These are phyloP conservation scores for Ditylenchus dipsaci DNA, from an alignment of 1,140 invertebrate genomes.

Conservation along the genomic window DNA sequence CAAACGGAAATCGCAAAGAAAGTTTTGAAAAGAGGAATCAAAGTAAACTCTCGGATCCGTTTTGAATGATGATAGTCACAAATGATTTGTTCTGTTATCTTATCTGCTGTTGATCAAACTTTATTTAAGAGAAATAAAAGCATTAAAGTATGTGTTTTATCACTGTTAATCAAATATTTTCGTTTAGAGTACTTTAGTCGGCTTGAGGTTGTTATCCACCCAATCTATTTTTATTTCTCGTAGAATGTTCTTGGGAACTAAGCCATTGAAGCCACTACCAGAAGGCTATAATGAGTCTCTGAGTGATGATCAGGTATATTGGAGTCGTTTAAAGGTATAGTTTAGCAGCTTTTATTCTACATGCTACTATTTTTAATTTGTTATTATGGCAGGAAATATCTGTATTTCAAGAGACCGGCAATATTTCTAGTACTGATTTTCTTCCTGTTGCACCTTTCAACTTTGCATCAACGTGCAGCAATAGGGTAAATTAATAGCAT, in stretches of 20 bases:
- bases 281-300: constrained; percentile 17
- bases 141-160: background rate
- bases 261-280: constrained; percentile 32
- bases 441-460: constrained; percentile 39
- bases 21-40: constrained; percentile 33
- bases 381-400: constrained; percentile 43
- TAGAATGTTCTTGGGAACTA: constrained; percentile 37
- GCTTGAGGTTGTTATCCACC: background rate
- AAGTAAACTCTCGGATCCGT: constrained; percentile 36
- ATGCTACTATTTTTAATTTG: background rate
- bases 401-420: constrained; percentile 53
- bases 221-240: background rate
- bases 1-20: constrained; percentile 43
- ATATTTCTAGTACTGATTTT: constrained; percentile 41
- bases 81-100: constrained; percentile 1
- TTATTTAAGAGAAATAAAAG: constrained; percentile 31
- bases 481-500: constrained; percentile 15
- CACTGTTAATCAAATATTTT: no score
- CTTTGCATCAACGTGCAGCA: constrained; percentile 43
- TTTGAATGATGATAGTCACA: constrained; percentile 38
- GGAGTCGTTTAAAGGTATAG: constrained; percentile 48
- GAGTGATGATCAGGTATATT: constrained; percentile 46
- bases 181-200: no score
- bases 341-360: constrained; percentile 7
- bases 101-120: background rate